Evolutionary conservation across 2,797 vertebrate genomes (phyloP).

Genomic region (Oreortyx pictus): DNA sequence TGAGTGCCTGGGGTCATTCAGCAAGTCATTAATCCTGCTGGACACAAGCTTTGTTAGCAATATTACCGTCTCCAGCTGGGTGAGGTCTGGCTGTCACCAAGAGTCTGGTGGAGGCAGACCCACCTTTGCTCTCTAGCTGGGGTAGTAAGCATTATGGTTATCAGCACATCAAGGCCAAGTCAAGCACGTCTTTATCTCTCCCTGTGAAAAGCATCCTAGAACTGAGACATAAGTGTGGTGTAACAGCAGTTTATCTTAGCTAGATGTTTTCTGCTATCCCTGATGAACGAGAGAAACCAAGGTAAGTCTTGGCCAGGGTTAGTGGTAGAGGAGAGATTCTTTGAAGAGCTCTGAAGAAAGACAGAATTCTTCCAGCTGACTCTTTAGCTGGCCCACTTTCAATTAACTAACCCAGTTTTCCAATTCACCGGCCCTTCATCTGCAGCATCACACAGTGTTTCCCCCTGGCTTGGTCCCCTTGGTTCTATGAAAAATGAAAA

Average conservation of each 20-base stretch:
- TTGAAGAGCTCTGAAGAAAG: background rate
- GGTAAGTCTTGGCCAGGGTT: background rate
- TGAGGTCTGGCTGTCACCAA: background rate
- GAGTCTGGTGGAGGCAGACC: background rate
- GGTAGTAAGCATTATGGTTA: background rate
- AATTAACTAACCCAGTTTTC: background rate
- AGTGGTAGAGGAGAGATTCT: background rate
- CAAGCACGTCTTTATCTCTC: background rate
- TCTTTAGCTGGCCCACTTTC: background rate
- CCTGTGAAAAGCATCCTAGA: background rate
- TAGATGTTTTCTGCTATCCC: background rate
- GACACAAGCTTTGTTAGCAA: slow-evolving; percentile 38
- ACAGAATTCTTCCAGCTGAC: background rate
- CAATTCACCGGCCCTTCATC: background rate
- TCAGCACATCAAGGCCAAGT: background rate
- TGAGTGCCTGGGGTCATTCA: slow-evolving; percentile 13
- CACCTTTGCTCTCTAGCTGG: background rate
- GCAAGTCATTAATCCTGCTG: slow-evolving; percentile 64
- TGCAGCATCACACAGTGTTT: background rate
- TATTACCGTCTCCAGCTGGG: slow-evolving; percentile 30
- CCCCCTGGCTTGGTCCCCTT: background rate
- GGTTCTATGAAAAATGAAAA: background rate
- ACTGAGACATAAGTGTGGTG: accelerated
- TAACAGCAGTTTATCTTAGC: background rate
- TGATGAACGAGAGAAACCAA: background rate